phyloP scores from a whole-genome alignment of 37 sponge, comb jelly and placozoan genomes.

The Halisarca cf. caerulea region DNA sequence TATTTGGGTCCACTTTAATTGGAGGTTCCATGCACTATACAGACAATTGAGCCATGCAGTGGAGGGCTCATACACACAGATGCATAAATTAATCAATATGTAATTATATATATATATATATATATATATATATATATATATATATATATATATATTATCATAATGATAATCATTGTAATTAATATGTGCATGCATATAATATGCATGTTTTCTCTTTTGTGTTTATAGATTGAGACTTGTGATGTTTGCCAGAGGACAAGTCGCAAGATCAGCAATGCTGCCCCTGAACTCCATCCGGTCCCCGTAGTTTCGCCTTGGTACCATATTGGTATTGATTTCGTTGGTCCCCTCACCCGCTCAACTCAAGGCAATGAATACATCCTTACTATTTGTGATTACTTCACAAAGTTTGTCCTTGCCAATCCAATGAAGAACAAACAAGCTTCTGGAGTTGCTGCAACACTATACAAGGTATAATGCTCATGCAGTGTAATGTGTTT shows the following conservation, averaged over 20 bases:
- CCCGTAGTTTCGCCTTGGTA: constrained; percentile 52
- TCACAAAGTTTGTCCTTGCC: constrained; percentile 68
- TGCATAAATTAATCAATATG: too few relatives aligned
- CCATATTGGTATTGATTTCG: constrained; percentile 31
- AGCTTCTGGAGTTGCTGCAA: constrained; percentile 41
- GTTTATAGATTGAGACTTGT: neutral
- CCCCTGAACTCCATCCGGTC: constrained; percentile 48
- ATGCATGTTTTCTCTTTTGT: neutral
- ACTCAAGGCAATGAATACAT: constrained; percentile 40
- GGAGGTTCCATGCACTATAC: too few relatives aligned
- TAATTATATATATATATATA: too few relatives aligned
- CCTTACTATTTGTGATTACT: constrained; percentile 71
- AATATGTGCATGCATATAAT: neutral
- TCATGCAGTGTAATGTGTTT: too few relatives aligned
- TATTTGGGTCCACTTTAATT: too few relatives aligned
- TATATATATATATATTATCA: too few relatives aligned
- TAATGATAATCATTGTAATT: neutral
- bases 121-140: too few relatives aligned
- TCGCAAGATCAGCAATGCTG: neutral
- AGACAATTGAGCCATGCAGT: too few relatives aligned
- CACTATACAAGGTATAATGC: constrained; percentile 32
- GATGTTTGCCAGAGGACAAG: neutral
- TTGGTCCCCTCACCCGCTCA: constrained; percentile 17
- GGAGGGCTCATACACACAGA: too few relatives aligned
- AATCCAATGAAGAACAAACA: constrained; percentile 36